Conservation (phyloP, 2,797 vertebrate species). For the Platyrinchus mystaceus region DNA sequence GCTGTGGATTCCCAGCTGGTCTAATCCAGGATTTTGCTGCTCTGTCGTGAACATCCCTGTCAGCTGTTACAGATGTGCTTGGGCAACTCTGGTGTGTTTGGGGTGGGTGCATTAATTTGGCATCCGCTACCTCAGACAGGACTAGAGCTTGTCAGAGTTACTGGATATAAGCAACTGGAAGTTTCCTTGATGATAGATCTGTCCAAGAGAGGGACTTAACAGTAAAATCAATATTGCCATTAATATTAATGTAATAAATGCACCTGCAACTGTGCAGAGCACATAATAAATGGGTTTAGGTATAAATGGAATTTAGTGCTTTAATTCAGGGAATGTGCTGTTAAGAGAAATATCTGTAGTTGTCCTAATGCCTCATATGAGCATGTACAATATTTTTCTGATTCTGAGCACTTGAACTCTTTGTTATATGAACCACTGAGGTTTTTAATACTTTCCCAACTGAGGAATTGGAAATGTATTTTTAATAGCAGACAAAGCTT, state of each 20-base stretch:
- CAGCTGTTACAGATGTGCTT: not conserved
- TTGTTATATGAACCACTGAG: not conserved
- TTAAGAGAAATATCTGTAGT: not conserved
- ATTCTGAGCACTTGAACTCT: not conserved
- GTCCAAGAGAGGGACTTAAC: not conserved
- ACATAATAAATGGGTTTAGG: not conserved
- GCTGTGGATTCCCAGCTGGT: not conserved
- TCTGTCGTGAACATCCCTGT: not conserved
- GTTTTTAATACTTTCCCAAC: not conserved
- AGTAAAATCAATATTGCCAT: not conserved
- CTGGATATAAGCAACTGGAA: not conserved
- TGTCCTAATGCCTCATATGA: not conserved
- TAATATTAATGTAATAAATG: constrained; percentile 14
- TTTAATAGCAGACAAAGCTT: constrained; percentile 1
- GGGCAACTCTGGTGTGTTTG: not conserved
- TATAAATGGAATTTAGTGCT: not conserved
- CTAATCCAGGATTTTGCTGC: not conserved
- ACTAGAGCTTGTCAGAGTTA: not conserved
- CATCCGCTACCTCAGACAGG: not conserved
- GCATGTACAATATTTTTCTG: not conserved
- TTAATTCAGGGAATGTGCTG: not conserved
- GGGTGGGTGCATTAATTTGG: not conserved
- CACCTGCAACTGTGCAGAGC: not conserved
- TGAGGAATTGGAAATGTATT: not conserved
- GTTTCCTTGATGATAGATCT: not conserved